Evolutionary conservation across 2,888 invertebrate species (phyloP).

Genomic region (Elegia similella): DNA sequence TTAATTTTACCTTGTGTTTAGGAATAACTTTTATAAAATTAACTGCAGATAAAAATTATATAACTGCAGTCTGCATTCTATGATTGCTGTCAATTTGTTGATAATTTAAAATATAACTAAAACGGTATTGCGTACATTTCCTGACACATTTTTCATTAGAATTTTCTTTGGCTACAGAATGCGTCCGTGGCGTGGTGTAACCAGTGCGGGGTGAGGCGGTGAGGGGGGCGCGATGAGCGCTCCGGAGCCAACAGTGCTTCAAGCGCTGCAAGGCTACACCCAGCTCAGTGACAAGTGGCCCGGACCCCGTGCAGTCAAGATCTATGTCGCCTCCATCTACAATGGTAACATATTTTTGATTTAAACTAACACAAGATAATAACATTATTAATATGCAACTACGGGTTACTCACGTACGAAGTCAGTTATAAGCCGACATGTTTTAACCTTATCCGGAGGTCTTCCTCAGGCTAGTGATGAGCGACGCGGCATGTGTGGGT

Average conservation of each 20-base stretch:
- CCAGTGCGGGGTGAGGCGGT: slow-evolving; percentile 56
- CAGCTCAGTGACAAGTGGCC: slow-evolving; percentile 75
- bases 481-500: too few species aligned
- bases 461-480: too few species aligned
- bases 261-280: slow-evolving; percentile 72
- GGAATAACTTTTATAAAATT: background rate
- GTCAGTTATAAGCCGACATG: too few species aligned
- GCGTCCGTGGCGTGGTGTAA: slow-evolving; percentile 44
- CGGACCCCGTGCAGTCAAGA: slow-evolving; percentile 81
- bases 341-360: slow-evolving; percentile 62
- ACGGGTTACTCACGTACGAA: too few species aligned
- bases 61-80: too few species aligned
- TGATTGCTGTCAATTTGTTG: too few species aligned
- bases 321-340: slow-evolving; percentile 80
- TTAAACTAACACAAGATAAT: background rate
- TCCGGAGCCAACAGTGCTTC: slow-evolving; percentile 76
- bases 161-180: slow-evolving; percentile 57
- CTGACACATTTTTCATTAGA: too few species aligned
- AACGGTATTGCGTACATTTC: too few species aligned
- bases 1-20: background rate
- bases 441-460: too few species aligned
- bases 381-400: too few species aligned
- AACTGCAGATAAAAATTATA: too few species aligned
- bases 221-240: slow-evolving; percentile 61
- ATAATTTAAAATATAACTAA: too few species aligned